Conservation (phyloP, 2,113 vertebrate genomes). For the Neolamprologus variostigma region DNA sequence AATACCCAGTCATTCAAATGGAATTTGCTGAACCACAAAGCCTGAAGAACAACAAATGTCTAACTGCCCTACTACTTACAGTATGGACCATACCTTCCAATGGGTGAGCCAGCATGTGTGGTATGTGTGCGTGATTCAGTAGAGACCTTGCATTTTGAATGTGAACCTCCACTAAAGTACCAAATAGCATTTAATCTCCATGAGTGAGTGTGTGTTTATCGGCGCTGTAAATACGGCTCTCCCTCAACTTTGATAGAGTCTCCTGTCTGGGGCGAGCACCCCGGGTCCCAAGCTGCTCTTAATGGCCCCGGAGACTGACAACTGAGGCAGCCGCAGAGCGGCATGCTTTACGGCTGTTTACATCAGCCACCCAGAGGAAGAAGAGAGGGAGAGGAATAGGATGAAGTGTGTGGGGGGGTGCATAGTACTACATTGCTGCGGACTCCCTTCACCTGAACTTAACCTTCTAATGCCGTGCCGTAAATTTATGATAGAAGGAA, state of each 20-base stretch:
- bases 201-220: slow-evolving; percentile 54
- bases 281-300: slow-evolving; percentile 17
- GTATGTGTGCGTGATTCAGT: background rate
- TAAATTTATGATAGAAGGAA: slow-evolving; percentile 39
- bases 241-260: slow-evolving; percentile 53
- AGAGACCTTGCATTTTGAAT: background rate
- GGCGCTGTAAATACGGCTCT: slow-evolving; percentile 53
- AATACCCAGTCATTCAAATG: background rate
- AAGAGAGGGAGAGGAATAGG: slow-evolving; percentile 1
- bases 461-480: slow-evolving; percentile 42
- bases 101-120: background rate
- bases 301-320: slow-evolving; percentile 45
- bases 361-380: slow-evolving; percentile 38
- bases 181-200: slow-evolving; percentile 31
- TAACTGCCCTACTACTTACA: background rate
- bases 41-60: background rate
- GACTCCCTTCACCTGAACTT: slow-evolving; percentile 61
- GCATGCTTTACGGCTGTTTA: slow-evolving; percentile 67
- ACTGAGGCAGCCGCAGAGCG: slow-evolving; percentile 10
- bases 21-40: background rate
- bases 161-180: slow-evolving; percentile 14
- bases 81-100: background rate
- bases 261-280: slow-evolving; percentile 34
- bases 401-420: background rate
- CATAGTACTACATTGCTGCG: background rate